Base-by-base conservation (phyloP, 2,888 invertebrate genomes). In the Odontothrips loti region DNA sequence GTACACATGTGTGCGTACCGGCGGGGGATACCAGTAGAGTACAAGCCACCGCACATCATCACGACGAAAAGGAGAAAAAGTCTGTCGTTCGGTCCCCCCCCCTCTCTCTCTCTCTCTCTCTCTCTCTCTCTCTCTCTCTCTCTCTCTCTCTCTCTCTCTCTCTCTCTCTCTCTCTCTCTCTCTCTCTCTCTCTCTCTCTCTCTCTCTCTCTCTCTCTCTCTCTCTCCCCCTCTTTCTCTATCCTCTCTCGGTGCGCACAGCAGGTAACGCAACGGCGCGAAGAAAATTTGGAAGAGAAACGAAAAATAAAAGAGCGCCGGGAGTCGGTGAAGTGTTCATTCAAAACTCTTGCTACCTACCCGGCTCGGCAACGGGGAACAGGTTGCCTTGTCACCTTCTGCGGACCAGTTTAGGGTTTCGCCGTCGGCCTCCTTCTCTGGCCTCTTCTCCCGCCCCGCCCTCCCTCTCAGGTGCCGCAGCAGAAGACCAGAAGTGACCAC, bases 21-120 rank as follows among this genome's bases (percentile, higher is more conserved):
- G 12, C 68, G 68, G 68, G 68, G 68, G 68, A 75, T 10, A 27
- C 68, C 68, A 75, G 68, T 75, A 75, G 11, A 75, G 68, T 75
- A 75, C 68, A 75, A 75, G 68, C 68, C 68, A 75, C 68, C 68
- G 27, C 68, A 6, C 23, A 23, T 27, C 68, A 23, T 75, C 23
- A 11, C 58, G 15, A 15, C 15, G 15, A 58, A 58, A 58, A 58
- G 20, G 20, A 20, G 58, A 58, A 17, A 58, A 43, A 43, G 34
- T 43, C 34, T 43, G 34, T 43, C 34, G 6, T 43, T 43, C 34
- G 34, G 34, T 43, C 2, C 34, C 34, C 34, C 34, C 34, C 34
- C 34, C n/a, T n/a, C n/a, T n/a, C n/a, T n/a, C n/a, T n/a, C n/a
- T n/a, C n/a, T n/a, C n/a, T n/a, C n/a, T n/a, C n/a, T n/a, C n/a